These are phyloP conservation scores for Phenganax stokvisi DNA, from an alignment of 92 coral and sea anemone species.

Conservation along the genomic window DNA sequence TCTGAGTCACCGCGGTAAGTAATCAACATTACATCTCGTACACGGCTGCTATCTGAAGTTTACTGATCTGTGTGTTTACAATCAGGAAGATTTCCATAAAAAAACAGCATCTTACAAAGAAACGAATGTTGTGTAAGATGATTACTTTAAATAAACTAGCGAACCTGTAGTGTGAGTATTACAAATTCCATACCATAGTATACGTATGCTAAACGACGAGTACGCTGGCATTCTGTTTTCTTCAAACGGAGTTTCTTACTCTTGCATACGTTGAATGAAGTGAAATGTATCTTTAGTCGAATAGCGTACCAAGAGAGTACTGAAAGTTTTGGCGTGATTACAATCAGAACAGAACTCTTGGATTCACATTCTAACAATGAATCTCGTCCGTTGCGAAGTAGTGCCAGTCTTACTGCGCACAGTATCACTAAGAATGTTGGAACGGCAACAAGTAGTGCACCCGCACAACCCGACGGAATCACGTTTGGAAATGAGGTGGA, in stretches of 20 bases:
- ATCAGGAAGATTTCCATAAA: too few relatives aligned
- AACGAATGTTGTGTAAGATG: too few relatives aligned
- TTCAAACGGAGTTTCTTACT: too few relatives aligned
- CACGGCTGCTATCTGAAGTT: not conserved
- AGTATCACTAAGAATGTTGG: conserved; percentile 57
- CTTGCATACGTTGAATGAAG: too few relatives aligned
- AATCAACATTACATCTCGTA: not conserved
- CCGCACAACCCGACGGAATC: conserved; percentile 68
- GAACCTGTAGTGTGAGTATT: too few relatives aligned
- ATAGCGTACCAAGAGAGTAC: conserved; percentile 90
- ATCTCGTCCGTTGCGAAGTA: conserved; percentile 77
- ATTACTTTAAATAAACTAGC: too few relatives aligned
- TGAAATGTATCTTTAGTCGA: conserved; percentile 48
- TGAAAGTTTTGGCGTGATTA: conserved; percentile 84
- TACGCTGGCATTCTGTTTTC: too few relatives aligned
- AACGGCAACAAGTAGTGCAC: conserved; percentile 33
- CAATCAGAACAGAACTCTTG: conserved; percentile 71
- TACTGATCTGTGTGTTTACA: not conserved
- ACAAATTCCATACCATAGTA: too few relatives aligned
- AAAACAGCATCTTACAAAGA: too few relatives aligned
- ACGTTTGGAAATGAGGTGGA: conserved; percentile 97
- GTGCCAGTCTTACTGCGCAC: conserved; percentile 92
- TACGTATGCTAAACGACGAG: too few relatives aligned
- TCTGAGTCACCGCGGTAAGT: conserved; percentile 88
- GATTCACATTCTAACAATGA: conserved; percentile 55